phyloP scores from a whole-genome alignment of 2,113 vertebrate species.

The Myiozetetes cayanensis region DNA sequence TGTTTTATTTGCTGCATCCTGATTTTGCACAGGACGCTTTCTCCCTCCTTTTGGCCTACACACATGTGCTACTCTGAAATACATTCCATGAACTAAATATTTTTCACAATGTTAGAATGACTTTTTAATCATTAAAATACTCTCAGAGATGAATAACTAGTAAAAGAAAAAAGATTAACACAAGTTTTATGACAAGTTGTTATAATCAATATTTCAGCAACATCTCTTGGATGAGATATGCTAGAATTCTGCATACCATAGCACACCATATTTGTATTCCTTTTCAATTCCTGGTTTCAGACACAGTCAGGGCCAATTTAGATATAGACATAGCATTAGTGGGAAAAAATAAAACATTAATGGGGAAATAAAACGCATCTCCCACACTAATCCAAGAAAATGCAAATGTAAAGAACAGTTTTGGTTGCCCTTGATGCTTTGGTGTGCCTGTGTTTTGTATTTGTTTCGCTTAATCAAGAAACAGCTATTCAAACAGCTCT shows the following conservation, averaged over 20 bases:
- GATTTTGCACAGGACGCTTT: not conserved
- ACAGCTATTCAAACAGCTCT: not conserved
- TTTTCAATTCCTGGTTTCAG: not conserved
- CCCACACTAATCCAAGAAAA: not conserved
- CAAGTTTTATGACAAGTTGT: not conserved
- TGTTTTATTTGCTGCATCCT: not conserved
- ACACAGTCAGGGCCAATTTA: not conserved
- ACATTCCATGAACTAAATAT: not conserved
- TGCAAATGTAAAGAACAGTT: not conserved
- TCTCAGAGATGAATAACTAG: not conserved
- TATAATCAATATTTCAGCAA: not conserved
- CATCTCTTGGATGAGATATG: not conserved
- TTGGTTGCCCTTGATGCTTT: not conserved
- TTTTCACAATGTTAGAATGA: not conserved
- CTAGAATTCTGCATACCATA: not conserved
- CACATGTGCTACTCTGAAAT: not conserved
- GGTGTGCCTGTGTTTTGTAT: not conserved
- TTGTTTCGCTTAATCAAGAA: not conserved
- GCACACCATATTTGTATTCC: not conserved
- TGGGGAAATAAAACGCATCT: not conserved
- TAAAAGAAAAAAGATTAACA: not conserved
- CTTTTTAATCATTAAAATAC: not conserved
- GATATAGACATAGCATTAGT: not conserved
- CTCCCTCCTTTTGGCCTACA: not conserved
- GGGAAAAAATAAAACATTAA: not conserved